A percentile compares a stretch with the other conserved stretches of the same genome.
Conservation (phyloP, 2,797 vertebrate genomes). For the Rhynchotus rufescens region DNA sequence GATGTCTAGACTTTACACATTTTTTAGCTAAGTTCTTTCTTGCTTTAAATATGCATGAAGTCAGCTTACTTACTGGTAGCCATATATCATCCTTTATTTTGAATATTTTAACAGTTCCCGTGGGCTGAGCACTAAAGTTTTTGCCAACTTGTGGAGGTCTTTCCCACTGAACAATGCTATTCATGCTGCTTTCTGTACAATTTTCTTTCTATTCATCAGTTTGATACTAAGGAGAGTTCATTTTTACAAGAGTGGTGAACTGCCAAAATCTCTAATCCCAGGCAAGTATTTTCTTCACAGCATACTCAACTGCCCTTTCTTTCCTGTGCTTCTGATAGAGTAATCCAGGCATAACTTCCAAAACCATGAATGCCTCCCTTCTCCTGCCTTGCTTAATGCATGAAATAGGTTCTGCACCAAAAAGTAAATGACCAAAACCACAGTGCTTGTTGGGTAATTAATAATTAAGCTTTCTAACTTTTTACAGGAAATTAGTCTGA, state of each 20-base stretch:
- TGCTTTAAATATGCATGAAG: neutral
- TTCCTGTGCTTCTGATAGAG: neutral
- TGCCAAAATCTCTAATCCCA: conserved; percentile 1
- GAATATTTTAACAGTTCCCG: conserved; percentile 1
- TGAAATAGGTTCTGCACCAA: neutral
- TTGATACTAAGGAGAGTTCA: neutral
- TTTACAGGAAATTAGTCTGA: conserved; percentile 1
- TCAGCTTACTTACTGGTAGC: neutral
- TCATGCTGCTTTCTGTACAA: conserved; percentile 1
- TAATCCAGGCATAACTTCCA: neutral
- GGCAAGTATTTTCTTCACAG: neutral
- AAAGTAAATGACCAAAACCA: neutral
- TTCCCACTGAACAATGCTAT: neutral
- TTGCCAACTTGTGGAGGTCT: conserved; percentile 19
- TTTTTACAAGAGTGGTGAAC: neutral
- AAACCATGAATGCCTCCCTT: neutral
- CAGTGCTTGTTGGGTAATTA: neutral
- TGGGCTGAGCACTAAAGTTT: neutral
- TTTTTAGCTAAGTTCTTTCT: neutral
- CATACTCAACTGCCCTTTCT: neutral
- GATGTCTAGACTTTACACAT: neutral
- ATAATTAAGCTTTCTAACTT: conserved; percentile 50
- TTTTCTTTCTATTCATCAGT: neutral
- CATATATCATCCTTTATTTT: neutral
- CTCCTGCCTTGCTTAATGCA: neutral